phyloP scores from a whole-genome alignment of 2,113 vertebrate genomes.

The Eurypyga helias region DNA sequence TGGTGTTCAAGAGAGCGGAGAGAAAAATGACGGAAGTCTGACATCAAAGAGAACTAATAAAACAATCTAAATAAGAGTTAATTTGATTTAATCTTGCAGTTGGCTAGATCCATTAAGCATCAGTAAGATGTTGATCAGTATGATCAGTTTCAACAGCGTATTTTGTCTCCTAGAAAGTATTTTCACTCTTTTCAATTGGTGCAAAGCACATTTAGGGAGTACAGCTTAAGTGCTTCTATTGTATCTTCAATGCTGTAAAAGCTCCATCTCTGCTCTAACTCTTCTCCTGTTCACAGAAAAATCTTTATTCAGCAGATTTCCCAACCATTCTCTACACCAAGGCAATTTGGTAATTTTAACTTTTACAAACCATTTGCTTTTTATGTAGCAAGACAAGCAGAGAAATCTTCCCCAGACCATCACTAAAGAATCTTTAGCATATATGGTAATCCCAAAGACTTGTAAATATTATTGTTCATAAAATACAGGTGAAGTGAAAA shows the following conservation, averaged over 20 bases:
- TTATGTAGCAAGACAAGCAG: background rate
- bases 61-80: background rate
- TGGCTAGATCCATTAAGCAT: background rate
- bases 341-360: background rate
- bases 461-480: conserved; percentile 22
- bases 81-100: background rate
- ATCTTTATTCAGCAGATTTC: background rate
- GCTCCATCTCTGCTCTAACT: background rate
- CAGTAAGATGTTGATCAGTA: background rate
- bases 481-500: background rate
- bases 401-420: background rate
- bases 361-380: conserved; percentile 19
- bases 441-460: background rate
- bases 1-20: background rate
- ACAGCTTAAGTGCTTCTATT: background rate
- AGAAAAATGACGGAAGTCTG: background rate
- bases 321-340: background rate
- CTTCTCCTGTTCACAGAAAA: background rate
- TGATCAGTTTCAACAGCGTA: background rate
- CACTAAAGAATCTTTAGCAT: background rate
- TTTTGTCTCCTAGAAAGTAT: background rate
- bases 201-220: background rate
- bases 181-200: background rate
- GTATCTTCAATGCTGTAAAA: background rate
- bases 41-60: background rate